Conservation (phyloP, 1,140 invertebrate species). For the Nasonia longicornis region DNA sequence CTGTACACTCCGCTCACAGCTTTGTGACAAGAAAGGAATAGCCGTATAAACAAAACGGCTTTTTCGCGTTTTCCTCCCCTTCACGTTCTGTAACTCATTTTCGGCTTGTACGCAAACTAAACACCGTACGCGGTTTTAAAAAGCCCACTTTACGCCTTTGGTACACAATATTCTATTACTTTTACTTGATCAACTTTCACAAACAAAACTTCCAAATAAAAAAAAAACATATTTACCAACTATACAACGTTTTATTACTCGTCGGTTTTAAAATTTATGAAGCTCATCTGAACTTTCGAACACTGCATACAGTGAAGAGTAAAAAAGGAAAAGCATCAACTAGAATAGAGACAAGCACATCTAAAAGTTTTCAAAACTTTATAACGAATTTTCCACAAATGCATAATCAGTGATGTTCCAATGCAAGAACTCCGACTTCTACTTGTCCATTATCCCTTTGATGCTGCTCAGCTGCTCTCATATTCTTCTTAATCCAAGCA, state of each 20-base stretch:
- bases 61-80: neutral
- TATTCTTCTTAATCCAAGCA: neutral
- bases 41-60: constrained; percentile 5
- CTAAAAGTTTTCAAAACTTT: neutral
- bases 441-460: neutral
- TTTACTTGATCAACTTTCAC: too few species aligned
- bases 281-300: constrained; percentile 5
- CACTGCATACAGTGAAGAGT: neutral
- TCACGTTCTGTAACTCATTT: neutral
- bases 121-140: too few species aligned
- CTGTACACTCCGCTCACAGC: neutral
- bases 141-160: too few species aligned
- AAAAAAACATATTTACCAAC: too few species aligned
- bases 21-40: constrained; percentile 13
- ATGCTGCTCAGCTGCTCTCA: neutral
- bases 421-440: neutral
- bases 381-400: neutral
- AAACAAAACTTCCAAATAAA: too few species aligned
- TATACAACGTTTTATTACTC: neutral
- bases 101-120: too few species aligned
- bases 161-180: too few species aligned
- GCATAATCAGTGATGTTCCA: neutral
- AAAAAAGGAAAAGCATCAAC: neutral
- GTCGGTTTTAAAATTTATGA: constrained; percentile 3
- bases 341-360: neutral